Conservation (phyloP, 2,888 invertebrate genomes). For the Phortica magna region DNA sequence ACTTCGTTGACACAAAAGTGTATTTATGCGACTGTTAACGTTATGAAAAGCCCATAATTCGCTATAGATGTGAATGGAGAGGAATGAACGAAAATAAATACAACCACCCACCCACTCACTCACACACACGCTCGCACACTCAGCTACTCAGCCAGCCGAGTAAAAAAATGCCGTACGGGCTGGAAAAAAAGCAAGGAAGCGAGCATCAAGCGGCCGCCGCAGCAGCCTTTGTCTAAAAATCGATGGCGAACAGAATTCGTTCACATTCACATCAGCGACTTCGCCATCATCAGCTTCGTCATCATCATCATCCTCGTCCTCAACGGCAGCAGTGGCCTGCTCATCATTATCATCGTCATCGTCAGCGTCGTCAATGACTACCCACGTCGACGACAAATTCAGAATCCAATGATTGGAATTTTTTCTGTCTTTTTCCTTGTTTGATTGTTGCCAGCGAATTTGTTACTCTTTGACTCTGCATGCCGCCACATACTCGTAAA, state of each 20-base stretch:
- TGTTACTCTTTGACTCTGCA: constrained; percentile 32
- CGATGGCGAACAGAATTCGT: constrained; percentile 74
- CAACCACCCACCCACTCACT: constrained; percentile 38
- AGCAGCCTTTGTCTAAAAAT: constrained; percentile 64
- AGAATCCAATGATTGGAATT: not conserved
- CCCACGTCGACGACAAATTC: not conserved
- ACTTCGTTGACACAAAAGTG: constrained; percentile 76
- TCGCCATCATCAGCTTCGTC: constrained; percentile 1
- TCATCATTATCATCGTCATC: constrained; percentile 4
- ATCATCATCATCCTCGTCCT: not conserved
- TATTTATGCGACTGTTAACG: constrained; percentile 72
- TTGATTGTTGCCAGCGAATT: constrained; percentile 2
- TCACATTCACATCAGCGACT: constrained; percentile 48
- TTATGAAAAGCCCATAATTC: constrained; percentile 75
- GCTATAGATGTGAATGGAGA: constrained; percentile 43
- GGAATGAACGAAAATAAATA: not conserved
- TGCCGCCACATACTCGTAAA: constrained; percentile 55
- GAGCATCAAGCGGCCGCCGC: constrained; percentile 3
- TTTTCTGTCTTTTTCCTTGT: constrained; percentile 22
- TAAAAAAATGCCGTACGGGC: constrained; percentile 17
- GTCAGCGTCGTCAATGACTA: not conserved
- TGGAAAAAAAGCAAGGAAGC: constrained; percentile 19
- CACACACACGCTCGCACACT: constrained; percentile 42
- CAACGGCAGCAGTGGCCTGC: not conserved
- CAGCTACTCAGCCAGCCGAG: constrained; percentile 9